Evolutionary conservation across 2,113 vertebrate species (phyloP), one percentile per base, ranked within the genome.

Genomic region (Paracanthobrama guichenoti): DNA sequence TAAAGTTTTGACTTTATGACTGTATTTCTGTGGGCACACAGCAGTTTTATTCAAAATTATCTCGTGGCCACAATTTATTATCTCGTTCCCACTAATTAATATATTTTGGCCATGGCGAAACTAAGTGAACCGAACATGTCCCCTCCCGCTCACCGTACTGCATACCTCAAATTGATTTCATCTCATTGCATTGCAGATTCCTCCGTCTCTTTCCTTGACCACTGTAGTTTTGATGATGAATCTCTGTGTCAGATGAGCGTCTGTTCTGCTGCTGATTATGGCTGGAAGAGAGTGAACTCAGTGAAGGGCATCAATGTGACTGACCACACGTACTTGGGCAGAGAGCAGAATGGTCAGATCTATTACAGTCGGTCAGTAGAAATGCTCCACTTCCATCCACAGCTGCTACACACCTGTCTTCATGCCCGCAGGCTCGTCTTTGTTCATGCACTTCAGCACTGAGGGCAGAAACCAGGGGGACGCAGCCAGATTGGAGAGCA

Each of bases 401-500:
- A 55, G 50, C 16, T 18, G 16, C 50, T 39, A 39, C 39, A 48
- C 46, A 39, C 11, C 62, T 31, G 62, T 64, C 3, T 3, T 64
- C 26, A 64, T 64, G 62, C 62, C 62, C 31, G 26, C 62, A 64
- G 62, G 62, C 6, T 16, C 62, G 62, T 64, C 62, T 31, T 64
- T 18, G 6, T 55, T 55, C 50, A 55, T 55, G 50, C 50, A 55
- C 50, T 55, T 55, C 50, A 55, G 50, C 62, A 31, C 62, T 31
- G 26, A 31, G 26, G 62, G 26, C 62, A 64, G 62, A 64, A 64
- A 48, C n/a, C 50, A 74, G 42, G 91, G 90, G 35, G 86, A 26
- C 48, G 87, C 24, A 2, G 94, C 94, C 18, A 0, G 81, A 22
- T 86, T 96, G 84, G 93, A 95, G 89, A 96, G 93, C 67, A 87